These are phyloP conservation scores for Ivindomyrus marchei DNA, from an alignment of 2,113 vertebrate species.

Conservation along the genomic window DNA sequence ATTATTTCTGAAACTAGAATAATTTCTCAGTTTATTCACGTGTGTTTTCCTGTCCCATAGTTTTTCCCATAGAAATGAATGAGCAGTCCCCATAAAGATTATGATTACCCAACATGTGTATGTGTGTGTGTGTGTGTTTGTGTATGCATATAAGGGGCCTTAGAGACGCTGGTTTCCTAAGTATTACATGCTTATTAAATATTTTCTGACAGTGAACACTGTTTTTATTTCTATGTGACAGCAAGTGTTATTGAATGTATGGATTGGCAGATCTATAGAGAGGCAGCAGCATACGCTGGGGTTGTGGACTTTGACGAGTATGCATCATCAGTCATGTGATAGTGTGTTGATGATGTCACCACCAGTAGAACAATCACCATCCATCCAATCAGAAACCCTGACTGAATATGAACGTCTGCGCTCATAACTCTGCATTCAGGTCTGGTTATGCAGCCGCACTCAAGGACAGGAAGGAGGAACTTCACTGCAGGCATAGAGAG, in stretches of 20 bases:
- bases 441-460: background rate
- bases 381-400: background rate
- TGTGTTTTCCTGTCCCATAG: no score
- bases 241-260: background rate
- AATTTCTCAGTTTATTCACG: no score
- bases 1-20: no score
- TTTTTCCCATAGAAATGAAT: no score
- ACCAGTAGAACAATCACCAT: background rate
- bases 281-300: background rate
- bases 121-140: no score
- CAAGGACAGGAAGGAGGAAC: background rate
- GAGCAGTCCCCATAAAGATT: no score
- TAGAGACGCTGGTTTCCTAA: no score
- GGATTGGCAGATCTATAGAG: background rate
- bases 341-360: background rate
- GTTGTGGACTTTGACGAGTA: background rate
- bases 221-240: no score
- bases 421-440: background rate
- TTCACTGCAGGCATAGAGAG: background rate
- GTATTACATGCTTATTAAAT: no score
- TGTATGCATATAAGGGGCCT: no score
- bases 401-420: background rate
- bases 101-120: no score
- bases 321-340: constrained; percentile 7
- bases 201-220: no score